Conservation (phyloP, 2,888 invertebrate genomes). For the Diarsia dahlii region DNA sequence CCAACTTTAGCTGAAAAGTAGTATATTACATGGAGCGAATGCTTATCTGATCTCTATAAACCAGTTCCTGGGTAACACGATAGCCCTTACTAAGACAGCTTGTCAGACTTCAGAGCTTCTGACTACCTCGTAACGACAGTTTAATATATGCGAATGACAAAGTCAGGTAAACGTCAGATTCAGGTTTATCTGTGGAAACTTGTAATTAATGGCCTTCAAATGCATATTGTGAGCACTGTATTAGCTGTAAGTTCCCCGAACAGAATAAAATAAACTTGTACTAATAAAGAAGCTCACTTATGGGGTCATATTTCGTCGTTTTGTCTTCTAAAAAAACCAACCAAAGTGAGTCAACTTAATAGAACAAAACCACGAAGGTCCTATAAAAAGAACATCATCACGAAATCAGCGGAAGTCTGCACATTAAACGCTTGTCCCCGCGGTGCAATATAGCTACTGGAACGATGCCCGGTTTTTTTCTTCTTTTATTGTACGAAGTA, state of each 20-base stretch:
- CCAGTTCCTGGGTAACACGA: neutral
- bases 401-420: constrained; percentile 42
- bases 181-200: no score
- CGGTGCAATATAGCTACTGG: constrained; percentile 56
- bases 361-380: constrained; percentile 20
- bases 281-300: no score
- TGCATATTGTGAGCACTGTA: no score
- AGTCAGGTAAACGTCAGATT: no score
- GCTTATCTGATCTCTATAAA: neutral
- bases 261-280: no score
- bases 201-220: no score
- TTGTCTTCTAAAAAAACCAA: neutral
- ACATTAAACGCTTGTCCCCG: constrained; percentile 39
- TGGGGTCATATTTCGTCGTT: no score
- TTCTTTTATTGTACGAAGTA: constrained; percentile 29
- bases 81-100: neutral
- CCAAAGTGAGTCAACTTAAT: neutral
- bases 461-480: constrained; percentile 56
- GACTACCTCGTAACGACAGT: neutral
- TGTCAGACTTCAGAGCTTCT: neutral
- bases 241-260: no score
- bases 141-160: neutral
- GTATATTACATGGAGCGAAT: neutral
- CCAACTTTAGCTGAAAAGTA: no score
- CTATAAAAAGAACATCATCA: constrained; percentile 43